Evolutionary conservation across 2,797 vertebrate species (phyloP), one percentile per base, ranked within the genome.

Genomic region (Liasis olivaceus): DNA sequence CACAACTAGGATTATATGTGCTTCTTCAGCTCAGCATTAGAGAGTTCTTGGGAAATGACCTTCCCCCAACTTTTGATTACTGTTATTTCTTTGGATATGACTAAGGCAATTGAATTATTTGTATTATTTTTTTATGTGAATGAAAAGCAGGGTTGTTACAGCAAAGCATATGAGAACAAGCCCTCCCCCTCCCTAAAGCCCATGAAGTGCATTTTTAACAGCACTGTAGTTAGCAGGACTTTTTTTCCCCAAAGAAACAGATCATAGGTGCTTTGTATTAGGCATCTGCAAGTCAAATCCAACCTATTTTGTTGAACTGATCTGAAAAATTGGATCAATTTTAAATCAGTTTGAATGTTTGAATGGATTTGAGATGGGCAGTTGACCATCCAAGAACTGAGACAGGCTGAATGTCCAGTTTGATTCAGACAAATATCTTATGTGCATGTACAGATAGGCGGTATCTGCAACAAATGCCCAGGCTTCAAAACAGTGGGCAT

Each of bases 51-150:
- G 28, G 17, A 5, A 63, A 85, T 87, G 93, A 58, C 77, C 63
- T 85, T 92, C 7, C 54, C 26, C 12, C n/a, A 14, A 4, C 91
- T 72, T 56, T 92, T 93, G 4, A 36, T 51, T 90, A 2, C 12
- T 84, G n/a, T 59, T 87, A 93, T 56, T 94, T 14, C 22, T 31
- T 91, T 92, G 92, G 88, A 94, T 95, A 91, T 86, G 0, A 36
- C 31, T 28, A 42, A 60, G 42, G 89, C 31, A 5, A 2, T 89
- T 88, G 3, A 94, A 17, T 89, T 91, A 14, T 47, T 9, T 87
- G 9, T 90, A 2, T 60, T 69, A 81, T 81, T 81, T 3, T 81
- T 5, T 0, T 0, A 58, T 28, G 2, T 47, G 77, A 93, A 51
- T 72, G 88, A 92, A 95, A 94, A 64, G 20, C 17, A 69, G 59